Conservation (phyloP, 2,797 vertebrate genomes). For the Cyprinella venusta region DNA sequence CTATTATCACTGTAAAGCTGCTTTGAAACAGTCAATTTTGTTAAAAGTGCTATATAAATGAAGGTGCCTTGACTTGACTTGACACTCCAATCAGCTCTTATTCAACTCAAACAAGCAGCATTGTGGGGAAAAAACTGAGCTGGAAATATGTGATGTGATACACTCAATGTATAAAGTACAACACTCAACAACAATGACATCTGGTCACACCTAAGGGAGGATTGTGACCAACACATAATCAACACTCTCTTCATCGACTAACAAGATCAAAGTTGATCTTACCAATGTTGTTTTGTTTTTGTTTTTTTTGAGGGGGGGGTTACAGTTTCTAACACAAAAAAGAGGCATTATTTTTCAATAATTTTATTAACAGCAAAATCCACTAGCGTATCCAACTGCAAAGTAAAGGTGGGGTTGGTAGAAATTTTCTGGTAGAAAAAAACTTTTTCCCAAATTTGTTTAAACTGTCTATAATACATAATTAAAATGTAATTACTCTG, state of each 20-base stretch:
- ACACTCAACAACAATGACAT: neutral
- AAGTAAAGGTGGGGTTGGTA: neutral
- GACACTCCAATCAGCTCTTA: constrained; percentile 13
- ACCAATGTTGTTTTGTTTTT: too few relatives aligned
- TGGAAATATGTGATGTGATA: constrained; percentile 21
- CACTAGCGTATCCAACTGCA: neutral
- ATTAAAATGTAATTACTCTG: too few relatives aligned
- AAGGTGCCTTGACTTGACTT: neutral
- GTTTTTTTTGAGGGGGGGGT: too few relatives aligned
- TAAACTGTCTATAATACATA: too few relatives aligned
- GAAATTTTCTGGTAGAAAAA: too few relatives aligned
- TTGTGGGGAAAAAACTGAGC: neutral
- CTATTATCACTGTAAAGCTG: too few relatives aligned
- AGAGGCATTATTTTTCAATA: neutral
- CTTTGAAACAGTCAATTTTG: too few relatives aligned
- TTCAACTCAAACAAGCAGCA: neutral
- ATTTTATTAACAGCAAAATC: neutral
- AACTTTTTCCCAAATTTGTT: too few relatives aligned
- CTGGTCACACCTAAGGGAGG: constrained; percentile 23
- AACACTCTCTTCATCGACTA: constrained; percentile 27
- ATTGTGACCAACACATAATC: constrained; percentile 30
- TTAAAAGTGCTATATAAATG: too few relatives aligned
- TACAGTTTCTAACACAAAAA: neutral
- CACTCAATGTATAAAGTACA: neutral
- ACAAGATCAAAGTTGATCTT: constrained; percentile 24